Evolutionary conservation across 2,113 vertebrate species (phyloP).

Genomic region (Chaetodon auriga): DNA sequence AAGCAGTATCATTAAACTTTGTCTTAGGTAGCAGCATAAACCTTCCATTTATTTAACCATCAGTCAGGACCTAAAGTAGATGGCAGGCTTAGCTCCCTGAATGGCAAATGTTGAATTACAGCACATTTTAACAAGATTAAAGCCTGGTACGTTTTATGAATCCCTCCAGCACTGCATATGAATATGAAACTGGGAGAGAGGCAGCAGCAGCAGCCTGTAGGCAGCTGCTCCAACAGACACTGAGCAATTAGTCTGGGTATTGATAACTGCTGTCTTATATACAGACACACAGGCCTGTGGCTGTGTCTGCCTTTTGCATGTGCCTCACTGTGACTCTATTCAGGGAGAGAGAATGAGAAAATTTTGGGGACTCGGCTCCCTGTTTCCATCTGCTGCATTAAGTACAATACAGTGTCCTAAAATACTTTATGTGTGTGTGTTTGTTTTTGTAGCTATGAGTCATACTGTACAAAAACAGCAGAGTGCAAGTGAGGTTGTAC

Average conservation of each 20-base stretch:
- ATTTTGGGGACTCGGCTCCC: background rate
- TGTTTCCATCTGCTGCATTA: slow-evolving; percentile 10
- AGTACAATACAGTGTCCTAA: slow-evolving; percentile 29
- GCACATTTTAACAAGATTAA: background rate
- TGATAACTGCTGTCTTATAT: slow-evolving; percentile 15
- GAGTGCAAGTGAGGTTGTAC: slow-evolving; percentile 29
- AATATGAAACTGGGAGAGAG: slow-evolving; percentile 12
- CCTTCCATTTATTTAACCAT: slow-evolving; percentile 14
- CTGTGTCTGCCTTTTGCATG: slow-evolving; percentile 1
- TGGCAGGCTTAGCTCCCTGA: background rate
- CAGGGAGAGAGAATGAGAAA: slow-evolving; percentile 12
- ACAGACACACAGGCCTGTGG: slow-evolving; percentile 10
- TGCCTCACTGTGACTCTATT: slow-evolving; percentile 21
- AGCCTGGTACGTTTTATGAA: background rate
- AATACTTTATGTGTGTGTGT: slow-evolving; percentile 15
- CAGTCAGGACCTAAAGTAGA: background rate
- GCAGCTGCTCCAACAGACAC: slow-evolving; percentile 10
- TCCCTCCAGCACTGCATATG: slow-evolving; percentile 3
- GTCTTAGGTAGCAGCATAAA: background rate
- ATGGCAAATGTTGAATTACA: background rate
- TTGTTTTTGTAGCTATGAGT: slow-evolving; percentile 53
- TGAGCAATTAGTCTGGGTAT: slow-evolving; percentile 29
- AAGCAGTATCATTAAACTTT: background rate
- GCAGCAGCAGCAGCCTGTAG: slow-evolving; percentile 18
- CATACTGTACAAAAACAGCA: slow-evolving; percentile 32